Evolutionary conservation across 2,113 vertebrate species (phyloP).

Genomic region (Ibidorhyncha struthersii): DNA sequence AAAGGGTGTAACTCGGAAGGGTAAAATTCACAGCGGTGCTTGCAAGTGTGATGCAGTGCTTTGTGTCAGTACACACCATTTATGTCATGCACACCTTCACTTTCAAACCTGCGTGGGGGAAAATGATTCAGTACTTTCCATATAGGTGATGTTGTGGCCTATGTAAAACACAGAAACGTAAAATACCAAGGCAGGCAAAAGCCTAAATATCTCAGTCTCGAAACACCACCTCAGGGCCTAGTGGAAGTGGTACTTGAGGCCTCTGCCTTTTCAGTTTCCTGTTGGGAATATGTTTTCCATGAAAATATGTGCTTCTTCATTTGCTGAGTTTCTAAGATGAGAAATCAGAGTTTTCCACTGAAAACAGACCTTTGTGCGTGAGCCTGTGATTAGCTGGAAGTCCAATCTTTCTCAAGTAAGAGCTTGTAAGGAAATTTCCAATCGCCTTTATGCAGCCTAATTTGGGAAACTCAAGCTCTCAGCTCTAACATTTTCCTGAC

Average conservation of each 20-base stretch:
- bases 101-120: rapidly evolving
- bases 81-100: background rate
- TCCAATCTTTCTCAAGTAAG: background rate
- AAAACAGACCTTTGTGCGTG: background rate
- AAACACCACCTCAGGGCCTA: background rate
- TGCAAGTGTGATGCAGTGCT: rapidly evolving
- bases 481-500: background rate
- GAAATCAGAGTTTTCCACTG: background rate
- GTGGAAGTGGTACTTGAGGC: background rate
- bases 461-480: background rate
- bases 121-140: background rate
- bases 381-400: background rate
- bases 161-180: background rate
- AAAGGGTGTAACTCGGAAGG: background rate
- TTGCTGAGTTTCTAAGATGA: background rate
- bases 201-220: background rate
- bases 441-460: background rate
- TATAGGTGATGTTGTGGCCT: background rate
- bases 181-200: background rate
- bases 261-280: background rate
- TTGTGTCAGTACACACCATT: background rate
- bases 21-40: background rate
- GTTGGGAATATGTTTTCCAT: background rate
- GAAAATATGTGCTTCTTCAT: background rate
- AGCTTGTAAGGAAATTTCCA: background rate